phyloP scores from a whole-genome alignment of 2,113 vertebrate genomes.

The Pelvicachromis taeniatus region DNA sequence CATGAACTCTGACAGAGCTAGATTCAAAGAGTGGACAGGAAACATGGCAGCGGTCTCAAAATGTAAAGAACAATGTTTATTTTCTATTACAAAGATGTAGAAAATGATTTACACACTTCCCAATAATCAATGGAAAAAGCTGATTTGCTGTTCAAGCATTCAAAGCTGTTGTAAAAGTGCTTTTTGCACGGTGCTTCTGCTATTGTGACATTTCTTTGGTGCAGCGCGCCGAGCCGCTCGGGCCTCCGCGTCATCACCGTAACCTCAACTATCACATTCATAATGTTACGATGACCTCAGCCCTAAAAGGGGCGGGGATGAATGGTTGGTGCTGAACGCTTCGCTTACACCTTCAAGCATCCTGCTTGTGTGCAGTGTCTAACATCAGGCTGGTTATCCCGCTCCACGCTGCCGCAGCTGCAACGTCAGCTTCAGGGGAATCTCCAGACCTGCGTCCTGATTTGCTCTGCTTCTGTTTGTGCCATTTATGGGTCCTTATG shows the following conservation, averaged over 20 bases:
- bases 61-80: neutral
- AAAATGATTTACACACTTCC: accelerated
- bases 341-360: neutral
- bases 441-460: too few species aligned
- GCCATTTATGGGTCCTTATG: too few species aligned
- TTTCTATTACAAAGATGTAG: neutral
- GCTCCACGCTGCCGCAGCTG: too few species aligned
- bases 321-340: neutral
- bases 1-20: neutral
- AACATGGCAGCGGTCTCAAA: neutral
- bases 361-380: neutral
- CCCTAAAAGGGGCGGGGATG: neutral
- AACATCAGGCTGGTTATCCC: too few species aligned
- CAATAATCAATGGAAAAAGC: neutral
- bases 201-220: neutral
- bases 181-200: neutral
- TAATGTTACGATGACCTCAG: neutral
- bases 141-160: accelerated
- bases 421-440: too few species aligned
- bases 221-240: neutral
- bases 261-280: neutral
- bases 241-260: neutral
- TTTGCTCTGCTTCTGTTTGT: too few species aligned
- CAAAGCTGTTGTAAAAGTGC: neutral
- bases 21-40: neutral